phyloP scores from a whole-genome alignment of 2,113 vertebrate species.

The Condylura cristata region DNA sequence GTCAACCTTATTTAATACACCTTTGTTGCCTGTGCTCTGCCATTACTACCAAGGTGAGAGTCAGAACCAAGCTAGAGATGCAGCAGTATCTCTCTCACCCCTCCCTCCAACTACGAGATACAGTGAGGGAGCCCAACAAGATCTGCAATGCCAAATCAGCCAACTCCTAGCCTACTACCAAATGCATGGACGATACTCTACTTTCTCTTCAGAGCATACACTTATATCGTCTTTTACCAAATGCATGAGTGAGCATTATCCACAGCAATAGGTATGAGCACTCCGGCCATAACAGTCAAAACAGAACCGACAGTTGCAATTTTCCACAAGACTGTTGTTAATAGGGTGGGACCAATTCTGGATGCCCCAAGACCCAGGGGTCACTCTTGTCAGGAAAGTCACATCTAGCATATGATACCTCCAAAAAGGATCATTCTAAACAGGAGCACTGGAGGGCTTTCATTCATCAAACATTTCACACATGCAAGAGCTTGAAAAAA shows the following conservation, averaged over 20 bases:
- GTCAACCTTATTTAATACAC: neutral
- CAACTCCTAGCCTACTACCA: neutral
- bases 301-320: neutral
- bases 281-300: neutral
- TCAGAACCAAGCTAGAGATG: neutral
- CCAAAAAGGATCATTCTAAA: neutral
- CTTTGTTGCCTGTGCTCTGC: neutral
- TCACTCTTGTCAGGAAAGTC: neutral
- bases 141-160: neutral
- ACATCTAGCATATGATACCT: neutral
- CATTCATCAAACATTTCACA: neutral
- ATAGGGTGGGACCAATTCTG: neutral
- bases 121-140: neutral
- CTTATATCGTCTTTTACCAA: too few relatives aligned
- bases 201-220: too few relatives aligned
- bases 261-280: neutral
- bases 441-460: neutral
- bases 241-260: neutral
- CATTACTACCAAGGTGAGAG: neutral
- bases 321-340: neutral
- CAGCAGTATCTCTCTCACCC: too few relatives aligned
- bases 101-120: neutral
- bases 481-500: neutral
- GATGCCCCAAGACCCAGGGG: neutral
- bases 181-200: neutral